A percentile compares a stretch with the other conserved stretches of the same genome.
phyloP scores from a whole-genome alignment of 2,888 invertebrate species.

The Megastigmus dorsalis region DNA sequence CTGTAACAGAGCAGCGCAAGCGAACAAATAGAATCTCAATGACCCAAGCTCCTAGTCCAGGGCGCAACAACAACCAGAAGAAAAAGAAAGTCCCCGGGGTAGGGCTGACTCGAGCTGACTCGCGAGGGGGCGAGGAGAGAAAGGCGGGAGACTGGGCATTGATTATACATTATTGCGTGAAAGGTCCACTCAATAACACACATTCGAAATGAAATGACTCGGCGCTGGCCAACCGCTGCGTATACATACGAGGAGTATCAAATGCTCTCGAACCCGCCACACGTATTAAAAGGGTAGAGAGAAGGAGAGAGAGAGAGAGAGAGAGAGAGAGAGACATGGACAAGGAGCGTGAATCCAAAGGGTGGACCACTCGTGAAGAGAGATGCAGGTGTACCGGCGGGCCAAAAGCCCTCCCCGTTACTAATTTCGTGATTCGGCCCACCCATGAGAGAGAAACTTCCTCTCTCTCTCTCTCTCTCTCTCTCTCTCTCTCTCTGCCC shows the following conservation, averaged over 20 bases:
- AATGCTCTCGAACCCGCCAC: background rate
- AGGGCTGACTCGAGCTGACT: background rate
- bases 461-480: conserved; percentile 13
- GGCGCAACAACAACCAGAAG: no score
- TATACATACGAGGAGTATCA: conserved; percentile 11
- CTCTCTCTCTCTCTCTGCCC: background rate
- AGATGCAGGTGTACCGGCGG: conserved; percentile 43
- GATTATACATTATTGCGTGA: conserved; percentile 39
- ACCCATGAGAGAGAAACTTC: conserved; percentile 48
- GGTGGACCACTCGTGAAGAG: conserved; percentile 39
- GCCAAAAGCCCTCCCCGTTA: conserved; percentile 23
- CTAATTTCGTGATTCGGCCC: conserved; percentile 53
- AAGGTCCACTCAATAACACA: conserved; percentile 31
- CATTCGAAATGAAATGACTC: conserved; percentile 31
- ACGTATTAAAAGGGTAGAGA: conserved; percentile 15
- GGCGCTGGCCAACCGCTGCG: background rate
- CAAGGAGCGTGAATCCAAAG: no score
- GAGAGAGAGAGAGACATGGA: no score
- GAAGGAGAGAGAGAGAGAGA: no score
- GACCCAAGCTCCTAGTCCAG: background rate
- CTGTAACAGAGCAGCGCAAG: background rate
- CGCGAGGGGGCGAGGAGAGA: background rate
- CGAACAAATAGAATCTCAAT: background rate
- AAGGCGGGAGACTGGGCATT: background rate
- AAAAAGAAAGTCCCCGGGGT: background rate